Conservation (phyloP, 2,113 vertebrate genomes). For the Erythrocercus mccallii region DNA sequence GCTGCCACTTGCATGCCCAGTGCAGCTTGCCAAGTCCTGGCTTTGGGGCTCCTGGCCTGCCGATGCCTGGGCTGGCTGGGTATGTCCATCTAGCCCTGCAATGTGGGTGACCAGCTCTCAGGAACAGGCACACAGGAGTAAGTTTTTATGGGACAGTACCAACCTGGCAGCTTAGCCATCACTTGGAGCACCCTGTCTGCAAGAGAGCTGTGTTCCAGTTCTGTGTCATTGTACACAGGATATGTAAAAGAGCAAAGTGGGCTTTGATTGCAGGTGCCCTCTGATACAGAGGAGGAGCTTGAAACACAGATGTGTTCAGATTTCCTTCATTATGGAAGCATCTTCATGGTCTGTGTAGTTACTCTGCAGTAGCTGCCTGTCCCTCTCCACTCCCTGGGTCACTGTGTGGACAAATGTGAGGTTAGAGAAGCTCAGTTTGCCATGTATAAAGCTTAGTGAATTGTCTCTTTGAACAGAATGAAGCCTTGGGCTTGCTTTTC, state of each 20-base stretch:
- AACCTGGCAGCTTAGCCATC: background rate
- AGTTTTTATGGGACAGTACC: background rate
- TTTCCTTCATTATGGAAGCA: background rate
- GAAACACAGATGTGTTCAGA: background rate
- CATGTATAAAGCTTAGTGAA: background rate
- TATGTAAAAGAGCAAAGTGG: background rate
- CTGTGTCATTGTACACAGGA: background rate
- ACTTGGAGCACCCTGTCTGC: background rate
- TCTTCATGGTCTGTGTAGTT: background rate
- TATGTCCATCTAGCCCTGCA: background rate
- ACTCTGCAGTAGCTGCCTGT: background rate
- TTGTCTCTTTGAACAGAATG: background rate
- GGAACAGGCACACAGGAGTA: background rate
- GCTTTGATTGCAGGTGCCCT: background rate
- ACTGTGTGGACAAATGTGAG: background rate
- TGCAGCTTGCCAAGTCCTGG: accelerated
- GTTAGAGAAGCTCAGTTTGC: background rate
- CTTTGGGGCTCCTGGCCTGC: background rate
- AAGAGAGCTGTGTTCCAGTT: background rate
- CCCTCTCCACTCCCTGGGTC: accelerated
- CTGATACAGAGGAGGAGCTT: background rate
- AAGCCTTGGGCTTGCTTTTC: background rate
- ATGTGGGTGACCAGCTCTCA: background rate
- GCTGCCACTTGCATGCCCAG: accelerated
- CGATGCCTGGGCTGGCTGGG: background rate